Percentiles rank a stretch among this genome's conserved stretches.
phyloP scores from a whole-genome alignment of 2,113 vertebrate genomes.

The Scolopax mira region DNA sequence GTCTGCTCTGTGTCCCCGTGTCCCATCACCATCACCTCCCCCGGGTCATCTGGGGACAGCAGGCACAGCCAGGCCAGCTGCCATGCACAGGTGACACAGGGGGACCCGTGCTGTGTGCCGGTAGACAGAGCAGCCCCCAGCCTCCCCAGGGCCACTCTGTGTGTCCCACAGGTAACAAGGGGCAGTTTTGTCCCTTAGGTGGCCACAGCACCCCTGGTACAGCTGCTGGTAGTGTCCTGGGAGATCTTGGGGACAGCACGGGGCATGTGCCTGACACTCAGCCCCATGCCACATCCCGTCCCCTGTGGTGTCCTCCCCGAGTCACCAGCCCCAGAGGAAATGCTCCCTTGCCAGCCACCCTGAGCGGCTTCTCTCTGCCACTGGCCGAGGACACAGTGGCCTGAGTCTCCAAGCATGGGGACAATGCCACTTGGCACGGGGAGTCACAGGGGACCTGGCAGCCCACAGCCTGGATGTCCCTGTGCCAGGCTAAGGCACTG shows the following conservation, averaged over 20 bases:
- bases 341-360: accelerated
- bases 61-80: neutral
- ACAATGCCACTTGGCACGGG: accelerated
- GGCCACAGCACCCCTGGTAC: neutral
- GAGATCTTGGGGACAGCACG: neutral
- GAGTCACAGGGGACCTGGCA: accelerated
- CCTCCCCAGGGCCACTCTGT: neutral
- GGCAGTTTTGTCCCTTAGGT: neutral
- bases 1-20: neutral
- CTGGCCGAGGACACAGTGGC: neutral
- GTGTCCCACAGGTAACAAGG: accelerated
- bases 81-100: neutral
- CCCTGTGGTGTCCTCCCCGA: accelerated
- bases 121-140: neutral
- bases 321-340: neutral
- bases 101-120: accelerated
- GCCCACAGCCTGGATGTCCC: neutral
- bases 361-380: neutral
- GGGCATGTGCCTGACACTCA: accelerated
- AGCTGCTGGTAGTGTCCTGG: accelerated
- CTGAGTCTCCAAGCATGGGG: accelerated
- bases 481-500: neutral
- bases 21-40: neutral
- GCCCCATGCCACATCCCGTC: accelerated
- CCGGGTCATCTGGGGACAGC: accelerated